phyloP scores from a whole-genome alignment of 1,140 invertebrate species.

The Dolichoris vasculosae region DNA sequence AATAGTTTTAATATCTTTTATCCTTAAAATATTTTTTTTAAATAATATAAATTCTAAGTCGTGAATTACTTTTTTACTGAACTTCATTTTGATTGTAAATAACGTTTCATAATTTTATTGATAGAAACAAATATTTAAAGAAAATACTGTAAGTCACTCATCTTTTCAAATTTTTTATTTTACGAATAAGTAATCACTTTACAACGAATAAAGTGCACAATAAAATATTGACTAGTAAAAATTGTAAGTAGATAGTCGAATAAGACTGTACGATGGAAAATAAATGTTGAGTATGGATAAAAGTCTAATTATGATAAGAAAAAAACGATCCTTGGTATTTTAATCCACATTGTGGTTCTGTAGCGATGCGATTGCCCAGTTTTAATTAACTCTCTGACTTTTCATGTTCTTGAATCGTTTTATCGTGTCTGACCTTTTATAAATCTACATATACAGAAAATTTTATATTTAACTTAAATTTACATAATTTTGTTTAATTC shows the following conservation, averaged over 20 bases:
- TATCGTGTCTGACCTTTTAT: not conserved
- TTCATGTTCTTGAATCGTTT: slow-evolving; percentile 20
- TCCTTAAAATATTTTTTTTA: not conserved
- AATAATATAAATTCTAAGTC: not conserved
- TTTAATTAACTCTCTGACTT: slow-evolving; percentile 59
- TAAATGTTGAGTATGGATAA: slow-evolving; percentile 28
- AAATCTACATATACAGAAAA: not conserved
- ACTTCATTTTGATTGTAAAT: not conserved
- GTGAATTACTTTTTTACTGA: not conserved
- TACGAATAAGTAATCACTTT: not conserved
- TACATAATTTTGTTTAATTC: not conserved
- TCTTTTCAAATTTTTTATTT: not conserved
- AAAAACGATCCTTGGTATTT: slow-evolving; percentile 33
- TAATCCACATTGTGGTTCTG: not conserved
- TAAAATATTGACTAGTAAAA: not conserved
- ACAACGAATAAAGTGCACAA: not conserved
- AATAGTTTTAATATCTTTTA: not conserved
- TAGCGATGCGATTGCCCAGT: slow-evolving; percentile 54
- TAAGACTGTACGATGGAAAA: slow-evolving; percentile 6
- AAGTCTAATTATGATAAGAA: slow-evolving; percentile 43
- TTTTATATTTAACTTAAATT: slow-evolving; percentile 9
- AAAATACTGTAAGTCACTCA: no score
- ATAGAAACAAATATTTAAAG: no score
- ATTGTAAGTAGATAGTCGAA: slow-evolving; percentile 9
- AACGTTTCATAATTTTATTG: not conserved